Evolutionary conservation across 1,140 invertebrate genomes (phyloP).

Genomic region (Eulimnadia texana): DNA sequence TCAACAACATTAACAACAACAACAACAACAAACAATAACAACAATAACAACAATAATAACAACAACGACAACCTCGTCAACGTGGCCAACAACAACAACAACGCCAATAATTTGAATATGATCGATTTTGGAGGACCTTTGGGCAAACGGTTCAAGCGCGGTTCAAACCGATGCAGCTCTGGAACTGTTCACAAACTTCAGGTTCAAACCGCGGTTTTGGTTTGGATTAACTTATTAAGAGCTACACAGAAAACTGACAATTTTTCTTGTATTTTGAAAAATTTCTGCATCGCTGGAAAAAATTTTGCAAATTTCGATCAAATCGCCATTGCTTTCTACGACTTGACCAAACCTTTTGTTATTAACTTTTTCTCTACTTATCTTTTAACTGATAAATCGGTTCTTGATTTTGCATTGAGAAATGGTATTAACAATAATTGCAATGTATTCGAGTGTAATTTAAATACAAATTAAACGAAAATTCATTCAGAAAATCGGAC

Average conservation of each 20-base stretch:
- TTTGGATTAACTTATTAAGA: neutral
- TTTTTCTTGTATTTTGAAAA: neutral
- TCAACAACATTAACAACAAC: neutral
- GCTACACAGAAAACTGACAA: neutral
- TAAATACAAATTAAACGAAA: neutral
- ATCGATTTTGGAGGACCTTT: neutral
- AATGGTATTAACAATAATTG: neutral
- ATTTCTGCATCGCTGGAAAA: neutral
- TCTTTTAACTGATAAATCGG: neutral
- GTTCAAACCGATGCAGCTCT: neutral
- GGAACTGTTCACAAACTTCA: neutral
- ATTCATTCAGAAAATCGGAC: neutral
- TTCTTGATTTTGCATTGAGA: neutral
- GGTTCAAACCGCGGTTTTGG: neutral
- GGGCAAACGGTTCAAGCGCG: neutral
- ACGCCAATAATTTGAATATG: neutral
- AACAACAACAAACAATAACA: neutral
- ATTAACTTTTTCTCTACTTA: neutral
- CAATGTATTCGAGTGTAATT: neutral
- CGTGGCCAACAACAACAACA: neutral
- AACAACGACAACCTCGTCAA: neutral
- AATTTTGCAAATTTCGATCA: neutral
- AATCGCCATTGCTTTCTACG: neutral
- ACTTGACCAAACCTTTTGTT: neutral
- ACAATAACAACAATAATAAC: neutral